These are phyloP conservation scores for Drosophila pegasa DNA, from an alignment of 2,888 invertebrate genomes.

Conservation along the genomic window DNA sequence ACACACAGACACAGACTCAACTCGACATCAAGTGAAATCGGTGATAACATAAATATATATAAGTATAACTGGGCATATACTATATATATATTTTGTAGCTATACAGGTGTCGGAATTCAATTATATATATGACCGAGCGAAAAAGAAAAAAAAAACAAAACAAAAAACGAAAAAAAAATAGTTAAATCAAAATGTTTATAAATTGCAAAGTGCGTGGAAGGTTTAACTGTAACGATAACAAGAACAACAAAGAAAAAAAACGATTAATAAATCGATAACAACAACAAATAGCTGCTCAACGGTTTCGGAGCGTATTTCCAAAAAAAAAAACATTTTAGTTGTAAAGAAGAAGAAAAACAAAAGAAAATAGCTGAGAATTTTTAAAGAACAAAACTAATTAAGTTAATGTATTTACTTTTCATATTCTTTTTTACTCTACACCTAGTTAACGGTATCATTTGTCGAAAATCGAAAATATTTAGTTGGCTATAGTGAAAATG, in stretches of 20 bases:
- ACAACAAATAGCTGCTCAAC: constrained; percentile 82
- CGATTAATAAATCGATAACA: constrained; percentile 13
- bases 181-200: constrained; percentile 76
- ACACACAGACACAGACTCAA: constrained; percentile 22
- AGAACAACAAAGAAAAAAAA: constrained; percentile 2
- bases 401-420: constrained; percentile 69
- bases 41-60: constrained; percentile 62
- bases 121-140: constrained; percentile 66
- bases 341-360: constrained; percentile 22
- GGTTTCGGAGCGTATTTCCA: constrained; percentile 85
- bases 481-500: constrained; percentile 54
- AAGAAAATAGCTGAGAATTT: constrained; percentile 58
- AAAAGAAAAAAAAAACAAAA: constrained; percentile 9
- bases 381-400: constrained; percentile 34
- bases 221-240: constrained; percentile 31
- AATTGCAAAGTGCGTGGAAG: constrained; percentile 40
- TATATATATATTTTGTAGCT: constrained; percentile 61
- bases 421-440: constrained; percentile 74
- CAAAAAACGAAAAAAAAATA: constrained; percentile 36
- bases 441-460: constrained; percentile 67
- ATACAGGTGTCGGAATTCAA: constrained; percentile 69
- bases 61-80: constrained; percentile 46
- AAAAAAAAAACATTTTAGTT: constrained; percentile 71
- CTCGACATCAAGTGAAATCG: constrained; percentile 69
- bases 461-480: constrained; percentile 47